Percentiles rank a stretch among this genome's conserved stretches.
These are phyloP conservation scores for Leptodactylus fuscus DNA, from an alignment of 2,113 vertebrate genomes.

Conservation along the genomic window DNA sequence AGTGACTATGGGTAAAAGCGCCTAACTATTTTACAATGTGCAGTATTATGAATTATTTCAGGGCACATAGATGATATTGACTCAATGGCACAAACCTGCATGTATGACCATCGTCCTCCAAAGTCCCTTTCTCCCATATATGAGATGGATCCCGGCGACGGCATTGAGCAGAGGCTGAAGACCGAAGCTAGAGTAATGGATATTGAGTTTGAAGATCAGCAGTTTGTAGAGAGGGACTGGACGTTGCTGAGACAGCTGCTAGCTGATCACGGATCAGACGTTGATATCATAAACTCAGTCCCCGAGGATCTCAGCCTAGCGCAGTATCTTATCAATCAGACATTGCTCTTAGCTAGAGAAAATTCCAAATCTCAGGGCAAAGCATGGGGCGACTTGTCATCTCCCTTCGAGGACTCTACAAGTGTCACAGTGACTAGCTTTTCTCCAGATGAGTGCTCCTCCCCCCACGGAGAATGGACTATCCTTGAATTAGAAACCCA, in stretches of 20 bases:
- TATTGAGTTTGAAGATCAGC: slow-evolving; percentile 77
- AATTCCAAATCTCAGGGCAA: slow-evolving; percentile 83
- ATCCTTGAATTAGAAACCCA: slow-evolving; percentile 99
- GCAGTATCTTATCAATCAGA: slow-evolving; percentile 98
- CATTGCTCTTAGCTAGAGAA: slow-evolving; percentile 91
- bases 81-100: slow-evolving; percentile 94
- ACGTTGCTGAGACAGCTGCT: slow-evolving; percentile 90
- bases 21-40: slow-evolving; percentile 91
- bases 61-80: slow-evolving; percentile 98
- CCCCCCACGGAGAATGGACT: slow-evolving; percentile 98
- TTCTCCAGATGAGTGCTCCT: slow-evolving; percentile 93
- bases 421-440: slow-evolving; percentile 95
- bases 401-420: slow-evolving; percentile 90
- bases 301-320: slow-evolving; percentile 97
- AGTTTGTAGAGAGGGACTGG: slow-evolving; percentile 95
- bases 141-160: slow-evolving; percentile 91
- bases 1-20: slow-evolving; percentile 73
- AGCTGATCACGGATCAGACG: slow-evolving; percentile 89
- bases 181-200: slow-evolving; percentile 77
- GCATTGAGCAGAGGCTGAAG: slow-evolving; percentile 84
- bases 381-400: slow-evolving; percentile 93
- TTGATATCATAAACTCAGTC: slow-evolving; percentile 91
- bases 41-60: slow-evolving; percentile 99
- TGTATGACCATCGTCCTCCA: slow-evolving; percentile 90
- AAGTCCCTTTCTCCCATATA: slow-evolving; percentile 97